phyloP scores from a whole-genome alignment of 2,888 invertebrate genomes.

The Pristionchus japonicus region DNA sequence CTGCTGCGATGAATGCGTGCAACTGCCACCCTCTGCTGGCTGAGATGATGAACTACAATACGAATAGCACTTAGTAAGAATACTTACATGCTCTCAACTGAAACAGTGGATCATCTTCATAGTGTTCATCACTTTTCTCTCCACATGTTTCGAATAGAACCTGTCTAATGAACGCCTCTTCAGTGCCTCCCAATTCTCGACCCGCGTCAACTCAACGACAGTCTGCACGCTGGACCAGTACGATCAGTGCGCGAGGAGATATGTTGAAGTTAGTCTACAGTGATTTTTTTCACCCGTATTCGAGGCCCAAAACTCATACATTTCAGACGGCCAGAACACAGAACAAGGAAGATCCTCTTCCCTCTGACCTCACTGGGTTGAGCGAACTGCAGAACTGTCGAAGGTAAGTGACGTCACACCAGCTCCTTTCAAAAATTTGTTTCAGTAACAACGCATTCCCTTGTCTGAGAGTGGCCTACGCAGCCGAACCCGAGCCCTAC shows the following conservation, averaged over 20 bases:
- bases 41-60: conserved; percentile 56
- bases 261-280: no score
- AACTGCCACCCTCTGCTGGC: conserved; percentile 61
- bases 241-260: conserved; percentile 63
- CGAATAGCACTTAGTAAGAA: conserved; percentile 50
- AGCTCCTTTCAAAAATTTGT: no score
- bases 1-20: conserved; percentile 57
- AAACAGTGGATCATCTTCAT: no score
- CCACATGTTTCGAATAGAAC: neutral
- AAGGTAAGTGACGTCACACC: conserved; percentile 51
- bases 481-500: conserved; percentile 58
- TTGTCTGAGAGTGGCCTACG: conserved; percentile 60
- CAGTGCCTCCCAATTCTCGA: conserved; percentile 56
- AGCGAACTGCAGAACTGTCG: conserved; percentile 59
- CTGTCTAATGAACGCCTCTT: no score
- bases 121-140: no score
- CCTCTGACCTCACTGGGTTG: conserved; percentile 54
- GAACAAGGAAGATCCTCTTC: conserved; percentile 56
- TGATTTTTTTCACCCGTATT: conserved; percentile 36
- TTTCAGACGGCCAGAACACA: conserved; percentile 47
- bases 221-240: conserved; percentile 67
- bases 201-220: conserved; percentile 57
- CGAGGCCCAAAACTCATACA: neutral
- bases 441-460: conserved; percentile 59
- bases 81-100: no score